Conservation (phyloP, 2,113 vertebrate genomes). For the Dromaius novaehollandiae region DNA sequence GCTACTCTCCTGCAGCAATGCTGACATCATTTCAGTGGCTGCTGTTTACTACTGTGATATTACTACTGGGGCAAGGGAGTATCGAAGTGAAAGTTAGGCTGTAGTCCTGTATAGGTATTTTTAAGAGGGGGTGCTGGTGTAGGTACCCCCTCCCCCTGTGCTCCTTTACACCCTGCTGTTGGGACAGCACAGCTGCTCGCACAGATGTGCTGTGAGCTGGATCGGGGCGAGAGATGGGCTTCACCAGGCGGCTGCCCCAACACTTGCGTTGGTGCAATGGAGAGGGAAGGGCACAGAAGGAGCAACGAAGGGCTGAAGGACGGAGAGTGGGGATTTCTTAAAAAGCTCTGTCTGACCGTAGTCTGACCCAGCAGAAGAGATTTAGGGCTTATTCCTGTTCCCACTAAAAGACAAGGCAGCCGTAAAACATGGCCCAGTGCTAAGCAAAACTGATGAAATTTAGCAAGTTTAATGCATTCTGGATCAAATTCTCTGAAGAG, state of each 20-base stretch:
- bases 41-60: neutral
- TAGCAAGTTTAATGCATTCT: neutral
- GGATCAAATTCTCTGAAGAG: neutral
- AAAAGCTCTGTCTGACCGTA: neutral
- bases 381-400: neutral
- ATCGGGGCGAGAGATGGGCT: neutral
- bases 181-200: neutral
- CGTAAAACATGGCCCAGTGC: neutral
- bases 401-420: neutral
- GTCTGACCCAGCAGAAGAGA: neutral
- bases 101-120: accelerated
- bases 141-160: neutral
- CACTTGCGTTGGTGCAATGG: neutral
- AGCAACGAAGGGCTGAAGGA: neutral
- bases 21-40: neutral
- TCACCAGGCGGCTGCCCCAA: neutral
- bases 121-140: neutral
- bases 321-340: neutral
- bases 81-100: neutral
- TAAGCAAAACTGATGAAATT: neutral
- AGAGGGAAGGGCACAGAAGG: neutral
- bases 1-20: neutral
- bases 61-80: neutral
- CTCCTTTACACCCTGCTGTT: neutral
- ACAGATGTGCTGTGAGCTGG: neutral